Base-by-base conservation (phyloP, 2,888 invertebrate genomes). In the Rhimphoctona megacephalus region DNA sequence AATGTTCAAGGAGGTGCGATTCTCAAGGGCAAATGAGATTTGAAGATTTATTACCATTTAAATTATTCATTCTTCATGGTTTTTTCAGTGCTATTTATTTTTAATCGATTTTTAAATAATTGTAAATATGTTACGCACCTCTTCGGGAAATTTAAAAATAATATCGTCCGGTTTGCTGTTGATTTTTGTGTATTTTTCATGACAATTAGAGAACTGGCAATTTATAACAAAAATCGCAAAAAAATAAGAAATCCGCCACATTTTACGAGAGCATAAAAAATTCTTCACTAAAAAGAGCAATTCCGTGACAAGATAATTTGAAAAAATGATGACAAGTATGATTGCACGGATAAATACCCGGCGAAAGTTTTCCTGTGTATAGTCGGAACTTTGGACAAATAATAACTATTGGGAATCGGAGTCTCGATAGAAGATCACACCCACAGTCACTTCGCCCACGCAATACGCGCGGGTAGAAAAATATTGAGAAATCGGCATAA, bases 81-180 rank as follows among this genome's bases (percentile, higher is more conserved):
- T 43, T 43, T 43, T 1, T 43, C 1, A 2, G 11, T 43, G 14
- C 49, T 49, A 19, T 19, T 49, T 19, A 14, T 14, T 46, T 14
- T 19, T 19, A 4, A 49, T 49, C 5, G 19, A 49, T 49, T 17
- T 17, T 19, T 6, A 49, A 49, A 49, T 19, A 49, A 19, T 49
- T 5, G 6, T 5, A 49, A 57, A 57, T 22, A 22, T 30, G 30
- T 78, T 88, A 91, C 91, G 72, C 90, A 94, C 94, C 74, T 91
- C 90, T 22, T 92, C 89, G 57, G 88, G 90, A 83, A 93, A 94
- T 79, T 91, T 92, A 81, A 93, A 93, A 30, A 92, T 90, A 72
- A 92, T 90, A 83, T 92, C 90, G 57, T 81, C 88, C 17, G 89
- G 89, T 85, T 93, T 92, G 66, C 92, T 93, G 57, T 85, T 91